Percentiles rank a stretch among this genome's conserved stretches.
phyloP scores from a whole-genome alignment of 1,140 invertebrate species.

The Drosophila arawakana region DNA sequence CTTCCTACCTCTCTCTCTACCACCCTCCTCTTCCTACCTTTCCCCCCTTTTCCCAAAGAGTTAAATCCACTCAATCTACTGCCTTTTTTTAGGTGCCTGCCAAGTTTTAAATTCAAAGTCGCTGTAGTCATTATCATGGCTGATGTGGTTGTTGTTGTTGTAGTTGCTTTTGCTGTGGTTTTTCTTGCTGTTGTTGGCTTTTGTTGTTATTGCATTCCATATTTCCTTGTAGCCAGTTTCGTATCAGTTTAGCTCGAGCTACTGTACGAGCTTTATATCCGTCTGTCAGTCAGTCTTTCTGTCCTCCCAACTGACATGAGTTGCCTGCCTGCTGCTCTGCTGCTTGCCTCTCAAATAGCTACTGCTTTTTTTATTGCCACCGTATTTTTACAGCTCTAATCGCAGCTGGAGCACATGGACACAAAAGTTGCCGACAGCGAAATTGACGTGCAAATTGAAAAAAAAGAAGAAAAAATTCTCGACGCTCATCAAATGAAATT shows the following conservation, averaged over 20 bases:
- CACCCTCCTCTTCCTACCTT: background rate
- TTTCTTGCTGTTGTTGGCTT: slow-evolving; percentile 6
- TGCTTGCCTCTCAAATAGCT: background rate
- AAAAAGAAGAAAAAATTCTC: slow-evolving; percentile 29
- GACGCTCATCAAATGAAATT: slow-evolving; percentile 51
- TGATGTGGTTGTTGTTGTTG: slow-evolving; percentile 23
- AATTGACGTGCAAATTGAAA: slow-evolving; percentile 75
- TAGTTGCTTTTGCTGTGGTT: slow-evolving; percentile 23
- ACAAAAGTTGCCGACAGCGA: slow-evolving; percentile 51
- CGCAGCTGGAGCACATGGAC: slow-evolving; percentile 25
- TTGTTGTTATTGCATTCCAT: slow-evolving; percentile 41
- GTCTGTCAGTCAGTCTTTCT: slow-evolving; percentile 30
- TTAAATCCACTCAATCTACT: background rate
- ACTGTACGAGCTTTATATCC: slow-evolving; percentile 28
- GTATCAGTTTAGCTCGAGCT: slow-evolving; percentile 25
- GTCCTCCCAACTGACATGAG: slow-evolving; percentile 5
- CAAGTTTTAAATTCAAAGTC: slow-evolving; percentile 31
- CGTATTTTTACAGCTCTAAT: slow-evolving; percentile 76
- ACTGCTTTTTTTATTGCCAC: slow-evolving; percentile 60
- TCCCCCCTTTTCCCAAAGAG: background rate
- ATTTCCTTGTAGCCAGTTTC: slow-evolving; percentile 39
- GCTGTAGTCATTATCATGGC: background rate
- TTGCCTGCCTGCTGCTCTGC: slow-evolving; percentile 11
- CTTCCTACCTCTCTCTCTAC: background rate
- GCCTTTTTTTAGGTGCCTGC: background rate